Evolutionary conservation across 2,113 vertebrate species (phyloP).

Genomic region (Chaetodon trifascialis): DNA sequence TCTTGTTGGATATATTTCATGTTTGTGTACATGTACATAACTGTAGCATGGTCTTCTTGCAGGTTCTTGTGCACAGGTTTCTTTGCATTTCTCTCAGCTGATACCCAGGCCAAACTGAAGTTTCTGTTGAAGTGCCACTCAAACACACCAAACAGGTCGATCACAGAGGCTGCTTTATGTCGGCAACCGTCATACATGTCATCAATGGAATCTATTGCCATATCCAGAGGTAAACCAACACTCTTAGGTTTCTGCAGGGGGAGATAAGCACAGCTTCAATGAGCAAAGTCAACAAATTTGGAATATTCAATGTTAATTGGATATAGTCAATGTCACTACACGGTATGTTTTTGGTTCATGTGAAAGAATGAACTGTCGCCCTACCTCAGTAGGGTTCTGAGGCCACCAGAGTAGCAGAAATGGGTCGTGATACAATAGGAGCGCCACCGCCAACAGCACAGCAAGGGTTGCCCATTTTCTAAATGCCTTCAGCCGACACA

Average conservation of each 20-base stretch:
- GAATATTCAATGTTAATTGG: background rate
- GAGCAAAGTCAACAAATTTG: background rate
- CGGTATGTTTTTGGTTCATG: background rate
- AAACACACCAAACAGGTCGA: slow-evolving; percentile 49
- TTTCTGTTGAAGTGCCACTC: slow-evolving; percentile 47
- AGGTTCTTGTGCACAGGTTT: slow-evolving; percentile 34
- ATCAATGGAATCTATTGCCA: slow-evolving; percentile 59
- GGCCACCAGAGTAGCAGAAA: slow-evolving; percentile 56
- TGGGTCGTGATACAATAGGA: slow-evolving; percentile 44
- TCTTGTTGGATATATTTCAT: background rate
- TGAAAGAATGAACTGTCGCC: background rate
- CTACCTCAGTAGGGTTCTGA: slow-evolving; percentile 49
- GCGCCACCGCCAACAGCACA: background rate
- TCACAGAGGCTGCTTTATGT: background rate
- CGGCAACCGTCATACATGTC: slow-evolving; percentile 67
- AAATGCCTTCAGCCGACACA: background rate
- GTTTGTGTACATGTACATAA: slow-evolving; percentile 44
- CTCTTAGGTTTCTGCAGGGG: slow-evolving; percentile 15
- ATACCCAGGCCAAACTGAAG: slow-evolving; percentile 52
- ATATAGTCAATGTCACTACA: too few species aligned
- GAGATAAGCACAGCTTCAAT: background rate
- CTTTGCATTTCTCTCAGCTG: slow-evolving; percentile 24
- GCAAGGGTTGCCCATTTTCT: slow-evolving; percentile 21
- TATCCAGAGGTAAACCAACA: slow-evolving; percentile 42
- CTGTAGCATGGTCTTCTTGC: slow-evolving; percentile 44